phyloP scores from a whole-genome alignment of 2,888 invertebrate genomes.

The Drosophila longiperda region DNA sequence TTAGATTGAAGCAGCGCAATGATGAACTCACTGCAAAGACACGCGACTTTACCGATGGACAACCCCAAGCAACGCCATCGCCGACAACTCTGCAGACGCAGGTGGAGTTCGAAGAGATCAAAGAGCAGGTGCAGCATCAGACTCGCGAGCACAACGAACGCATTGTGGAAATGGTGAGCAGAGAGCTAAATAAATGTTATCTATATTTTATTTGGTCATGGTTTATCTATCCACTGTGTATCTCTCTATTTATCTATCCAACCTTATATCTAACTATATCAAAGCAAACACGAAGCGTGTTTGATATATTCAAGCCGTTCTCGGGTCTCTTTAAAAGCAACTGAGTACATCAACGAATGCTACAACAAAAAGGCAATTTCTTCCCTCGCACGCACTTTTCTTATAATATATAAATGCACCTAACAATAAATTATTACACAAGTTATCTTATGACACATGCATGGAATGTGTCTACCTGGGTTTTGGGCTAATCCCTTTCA shows the following conservation, averaged over 20 bases:
- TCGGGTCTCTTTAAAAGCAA: slow-evolving; percentile 81
- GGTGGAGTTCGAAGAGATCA: slow-evolving; percentile 77
- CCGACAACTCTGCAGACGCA: slow-evolving; percentile 66
- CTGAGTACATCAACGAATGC: slow-evolving; percentile 43
- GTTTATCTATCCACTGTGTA: slow-evolving; percentile 10
- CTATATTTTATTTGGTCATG: slow-evolving; percentile 4
- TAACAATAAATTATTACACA: slow-evolving; percentile 3
- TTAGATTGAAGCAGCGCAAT: slow-evolving; percentile 84
- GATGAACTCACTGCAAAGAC: slow-evolving; percentile 82
- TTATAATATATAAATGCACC: not conserved
- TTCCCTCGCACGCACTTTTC: slow-evolving; percentile 14
- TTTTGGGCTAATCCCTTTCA: slow-evolving; percentile 25
- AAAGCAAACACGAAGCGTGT: slow-evolving; percentile 81
- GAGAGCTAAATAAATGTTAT: not conserved
- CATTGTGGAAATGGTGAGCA: slow-evolving; percentile 85
- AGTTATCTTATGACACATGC: slow-evolving; percentile 31
- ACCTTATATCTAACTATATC: slow-evolving; percentile 27
- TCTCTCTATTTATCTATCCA: slow-evolving; percentile 30
- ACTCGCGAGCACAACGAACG: slow-evolving; percentile 83
- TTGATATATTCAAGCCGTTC: slow-evolving; percentile 82
- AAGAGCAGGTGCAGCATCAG: slow-evolving; percentile 81
- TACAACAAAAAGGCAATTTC: slow-evolving; percentile 40
- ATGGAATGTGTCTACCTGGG: slow-evolving; percentile 50
- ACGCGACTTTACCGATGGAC: slow-evolving; percentile 82
- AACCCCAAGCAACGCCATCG: slow-evolving; percentile 57